These are phyloP conservation scores for Hippocampus abdominalis DNA, from an alignment of 2,113 vertebrate species.

Conservation along the genomic window DNA sequence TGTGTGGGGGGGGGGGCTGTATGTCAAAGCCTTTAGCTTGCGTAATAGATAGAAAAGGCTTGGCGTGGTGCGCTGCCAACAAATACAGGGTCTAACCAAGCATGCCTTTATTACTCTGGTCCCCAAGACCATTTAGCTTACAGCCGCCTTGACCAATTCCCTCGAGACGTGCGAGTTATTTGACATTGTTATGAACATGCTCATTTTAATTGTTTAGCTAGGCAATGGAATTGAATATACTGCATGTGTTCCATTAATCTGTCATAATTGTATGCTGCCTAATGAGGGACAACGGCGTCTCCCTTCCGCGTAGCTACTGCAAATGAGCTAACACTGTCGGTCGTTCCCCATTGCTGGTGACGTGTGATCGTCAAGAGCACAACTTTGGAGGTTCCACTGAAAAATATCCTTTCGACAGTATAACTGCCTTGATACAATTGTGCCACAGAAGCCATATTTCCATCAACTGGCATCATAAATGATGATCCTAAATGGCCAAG, in stretches of 20 bases:
- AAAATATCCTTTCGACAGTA: not conserved
- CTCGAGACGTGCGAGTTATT: conserved; percentile 25
- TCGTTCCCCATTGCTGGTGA: not conserved
- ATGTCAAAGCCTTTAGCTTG: not conserved
- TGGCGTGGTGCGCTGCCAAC: too few relatives aligned
- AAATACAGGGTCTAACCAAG: too few relatives aligned
- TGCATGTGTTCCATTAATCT: not conserved
- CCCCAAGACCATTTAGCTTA: too few relatives aligned
- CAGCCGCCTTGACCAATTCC: conserved; percentile 3
- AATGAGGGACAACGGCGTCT: not conserved
- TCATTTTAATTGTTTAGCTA: not conserved
- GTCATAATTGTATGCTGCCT: not conserved
- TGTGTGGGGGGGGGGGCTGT: conserved; percentile 29
- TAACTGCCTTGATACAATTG: not conserved
- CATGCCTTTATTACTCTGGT: too few relatives aligned
- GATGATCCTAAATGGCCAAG: not conserved
- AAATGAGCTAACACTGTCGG: not conserved
- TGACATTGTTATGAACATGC: not conserved
- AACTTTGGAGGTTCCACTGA: too few relatives aligned
- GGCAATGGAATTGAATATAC: not conserved
- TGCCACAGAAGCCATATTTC: not conserved
- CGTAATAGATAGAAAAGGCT: not conserved
- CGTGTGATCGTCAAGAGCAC: too few relatives aligned
- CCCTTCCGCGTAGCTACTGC: not conserved
- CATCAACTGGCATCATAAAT: not conserved